Evolutionary conservation across 2,797 vertebrate species (phyloP), one percentile per base, ranked within the genome.

Genomic region (Eurystomus glaucurus): DNA sequence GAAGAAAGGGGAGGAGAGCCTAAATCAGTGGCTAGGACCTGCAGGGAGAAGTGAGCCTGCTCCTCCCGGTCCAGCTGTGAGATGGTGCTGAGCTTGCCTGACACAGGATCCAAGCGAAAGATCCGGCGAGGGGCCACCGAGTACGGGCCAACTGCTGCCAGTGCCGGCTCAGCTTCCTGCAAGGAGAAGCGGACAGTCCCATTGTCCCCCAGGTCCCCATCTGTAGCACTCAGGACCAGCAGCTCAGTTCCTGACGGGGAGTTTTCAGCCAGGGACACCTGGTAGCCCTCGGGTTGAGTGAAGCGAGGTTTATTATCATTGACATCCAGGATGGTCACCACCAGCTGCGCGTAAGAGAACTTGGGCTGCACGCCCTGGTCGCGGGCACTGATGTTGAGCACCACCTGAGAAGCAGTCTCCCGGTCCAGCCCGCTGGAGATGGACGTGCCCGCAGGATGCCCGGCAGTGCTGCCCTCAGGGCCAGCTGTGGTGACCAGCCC

Each of bases 341-440:
- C 97, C 29, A 99, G 97, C 92, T 99, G 99, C 0, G 99, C 99
- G 4, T 99, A 99, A 26, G 99, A 99, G 52, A 99, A 98, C 88
- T 99, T 99, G 88, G 99, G 99, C 97, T 99, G 99, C 79, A 99
- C 98, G 5, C 99, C 99, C 97, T 99, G 99, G 98, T 99, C 99
- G 69, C 99, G 99, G 94, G 99, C 99, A 79, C 99, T 99, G 93
- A 99, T 98, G 94, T 99, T 99, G 64, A 99, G 98, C 68, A 99
- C 98, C 81, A 99, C 97, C 94, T 99, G 98, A 87, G 99, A 99
- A 50, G 99, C 98, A 11, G 98, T 98, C 97, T 99, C 99, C n/a
- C 99, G 98, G 96, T 99, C 99, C 87, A 99, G 95, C 76, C 97
- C 60, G 1, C 97, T 89, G 26, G 93, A 79, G 35, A 65, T 2